These are phyloP conservation scores for Crypturellus tataupa DNA, from an alignment of 2,797 vertebrate species.

Conservation along the genomic window DNA sequence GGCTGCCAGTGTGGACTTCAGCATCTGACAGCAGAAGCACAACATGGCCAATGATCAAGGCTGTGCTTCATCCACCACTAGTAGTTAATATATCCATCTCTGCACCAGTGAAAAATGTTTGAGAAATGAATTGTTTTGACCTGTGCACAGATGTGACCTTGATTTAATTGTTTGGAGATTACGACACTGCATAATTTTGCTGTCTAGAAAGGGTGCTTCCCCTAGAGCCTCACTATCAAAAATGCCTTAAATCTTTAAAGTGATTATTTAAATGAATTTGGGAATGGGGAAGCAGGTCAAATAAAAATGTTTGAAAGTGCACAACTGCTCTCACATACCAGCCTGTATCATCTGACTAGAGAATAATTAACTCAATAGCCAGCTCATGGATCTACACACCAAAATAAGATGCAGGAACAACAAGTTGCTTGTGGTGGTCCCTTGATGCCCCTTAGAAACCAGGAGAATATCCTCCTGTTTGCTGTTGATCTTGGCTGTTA, in stretches of 20 bases:
- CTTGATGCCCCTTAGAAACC: neutral
- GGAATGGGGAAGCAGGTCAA: neutral
- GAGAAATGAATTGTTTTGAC: neutral
- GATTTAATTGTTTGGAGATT: neutral
- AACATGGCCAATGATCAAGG: neutral
- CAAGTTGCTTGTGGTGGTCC: neutral
- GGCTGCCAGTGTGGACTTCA: fast-evolving
- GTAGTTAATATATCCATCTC: neutral
- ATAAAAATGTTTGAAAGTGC: neutral
- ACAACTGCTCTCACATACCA: neutral
- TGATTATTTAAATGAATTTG: neutral
- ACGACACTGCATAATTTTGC: neutral
- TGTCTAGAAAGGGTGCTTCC: neutral
- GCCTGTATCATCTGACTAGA: neutral
- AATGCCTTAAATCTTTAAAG: neutral
- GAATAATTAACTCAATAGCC: conserved; percentile 31
- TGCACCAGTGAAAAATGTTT: neutral
- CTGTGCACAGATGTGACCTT: neutral
- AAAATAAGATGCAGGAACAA: neutral
- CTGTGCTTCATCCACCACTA: neutral
- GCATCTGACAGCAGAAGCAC: neutral
- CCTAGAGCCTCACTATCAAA: fast-evolving
- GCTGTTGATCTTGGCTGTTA: neutral
- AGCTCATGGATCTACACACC: fast-evolving
- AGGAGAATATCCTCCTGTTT: neutral